A percentile compares a stretch with the other conserved stretches of the same genome.
phyloP scores from a whole-genome alignment of 2,113 vertebrate species.

The Chloropsis hardwickii region DNA sequence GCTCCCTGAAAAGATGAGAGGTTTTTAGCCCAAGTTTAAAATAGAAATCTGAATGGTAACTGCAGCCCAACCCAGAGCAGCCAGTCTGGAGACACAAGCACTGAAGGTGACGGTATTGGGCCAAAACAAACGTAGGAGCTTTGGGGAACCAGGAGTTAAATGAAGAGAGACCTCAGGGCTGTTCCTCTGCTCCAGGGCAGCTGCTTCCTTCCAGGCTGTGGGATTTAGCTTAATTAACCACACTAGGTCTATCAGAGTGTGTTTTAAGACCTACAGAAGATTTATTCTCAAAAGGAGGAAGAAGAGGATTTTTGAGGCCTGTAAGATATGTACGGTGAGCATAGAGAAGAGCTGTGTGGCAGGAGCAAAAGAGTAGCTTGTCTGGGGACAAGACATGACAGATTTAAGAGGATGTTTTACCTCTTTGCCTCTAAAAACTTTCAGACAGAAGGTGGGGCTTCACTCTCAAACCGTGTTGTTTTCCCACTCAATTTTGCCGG shows the following conservation, averaged over 20 bases:
- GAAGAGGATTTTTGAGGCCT: not conserved
- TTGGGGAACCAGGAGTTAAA: not conserved
- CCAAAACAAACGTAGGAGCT: not conserved
- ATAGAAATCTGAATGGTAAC: not conserved
- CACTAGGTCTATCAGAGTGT: fast-evolving
- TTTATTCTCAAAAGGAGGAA: not conserved
- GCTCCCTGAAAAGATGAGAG: not conserved
- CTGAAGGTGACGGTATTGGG: not conserved
- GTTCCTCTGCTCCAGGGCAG: not conserved
- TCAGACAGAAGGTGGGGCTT: not conserved
- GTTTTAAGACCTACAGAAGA: not conserved
- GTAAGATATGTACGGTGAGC: not conserved
- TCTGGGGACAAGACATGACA: not conserved
- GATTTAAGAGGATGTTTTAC: not conserved
- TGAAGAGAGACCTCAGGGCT: not conserved
- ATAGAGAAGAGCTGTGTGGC: not conserved
- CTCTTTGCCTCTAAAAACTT: not conserved
- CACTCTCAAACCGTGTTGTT: not conserved
- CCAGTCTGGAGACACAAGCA: not conserved
- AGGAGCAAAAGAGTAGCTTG: not conserved
- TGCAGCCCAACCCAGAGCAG: not conserved
- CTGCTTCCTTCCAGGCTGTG: not conserved
- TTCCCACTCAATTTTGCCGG: not conserved
- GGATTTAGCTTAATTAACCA: not conserved
- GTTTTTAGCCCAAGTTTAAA: not conserved